Evolutionary conservation across 92 coral and sea anemone genomes (phyloP), one percentile per base, ranked within the genome.

Genomic region (Metridium senile): DNA sequence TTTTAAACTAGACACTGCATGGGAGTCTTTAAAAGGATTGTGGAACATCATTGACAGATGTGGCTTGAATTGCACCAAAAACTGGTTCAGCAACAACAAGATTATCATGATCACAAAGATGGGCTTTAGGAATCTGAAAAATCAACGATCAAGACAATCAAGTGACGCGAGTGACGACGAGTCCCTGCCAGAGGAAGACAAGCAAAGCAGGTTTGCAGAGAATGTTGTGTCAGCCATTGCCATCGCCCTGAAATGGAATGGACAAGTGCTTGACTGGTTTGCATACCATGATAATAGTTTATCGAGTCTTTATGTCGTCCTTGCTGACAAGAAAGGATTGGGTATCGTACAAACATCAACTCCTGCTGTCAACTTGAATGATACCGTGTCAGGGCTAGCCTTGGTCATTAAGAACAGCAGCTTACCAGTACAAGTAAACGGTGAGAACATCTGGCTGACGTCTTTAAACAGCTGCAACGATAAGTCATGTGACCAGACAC

Each of bases 21-120:
- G 87, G 46, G 76, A 86, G 64, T 87, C 93, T 1, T 11, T 91
- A 19, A 78, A 85, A 75, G 91, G 97, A 3, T 32, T 86, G 78
- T 86, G 91, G 91, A 66, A 86, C 53, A 80, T 86, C 33, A 85
- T 85, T 47, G 63, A 58, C 0, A 11, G 45, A 33, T 89, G 94
- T 65, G 86, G 89, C 51, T 26, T 74, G 2, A 39, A 23, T 7
- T 68, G 79, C 22, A 9, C 26, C 18, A 52, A 46, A 10, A 74
- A 66, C 27, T 81, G 85, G 65, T 26, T 81, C 26, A 49, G 22
- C 25, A 72, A 65, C 1, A 56, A 22, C 9, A 63, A 52, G 1
- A 22, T 67, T 6, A 43, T 82, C 11, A 85, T 63, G 71, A 53
- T 89, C 0, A 33, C 70, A 26, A 82, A 75, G 58, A 23, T 89